Base-by-base conservation (phyloP, 2,888 invertebrate species). In the Ceraclea dissimilis region DNA sequence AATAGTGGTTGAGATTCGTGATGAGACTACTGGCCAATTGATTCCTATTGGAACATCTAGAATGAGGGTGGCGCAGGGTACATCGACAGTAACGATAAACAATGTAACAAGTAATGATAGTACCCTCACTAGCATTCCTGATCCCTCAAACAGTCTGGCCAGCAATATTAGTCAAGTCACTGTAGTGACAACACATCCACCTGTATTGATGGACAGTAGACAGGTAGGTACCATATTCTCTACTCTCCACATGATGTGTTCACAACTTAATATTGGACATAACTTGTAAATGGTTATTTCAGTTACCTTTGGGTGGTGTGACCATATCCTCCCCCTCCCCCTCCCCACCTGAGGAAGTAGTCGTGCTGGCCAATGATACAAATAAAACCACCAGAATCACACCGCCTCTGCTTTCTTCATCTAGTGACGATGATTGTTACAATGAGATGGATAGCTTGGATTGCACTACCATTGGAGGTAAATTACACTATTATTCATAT, bases 101-200 rank as follows among this genome's bases (percentile, higher is more conserved):
- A 33, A 59, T 62, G 49, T 46, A 67, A 52, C 75, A 74, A 22
- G 18, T 11, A 13, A 48, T 5, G 5, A n/a, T 18, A 13, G 33
- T 22, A 48, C 20, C 53, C 21, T 31, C 51, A 22, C 51, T 61
- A n/a, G 71, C 71, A 26, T 71, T 72, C 17, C 64, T 69, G 33
- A 83, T 67, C 73, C 79, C 59, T 83, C 84, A n/a, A 89, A 89
- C 71, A 87, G 88, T 65, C 73, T 89, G 63, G 82, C 86, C 34
- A 69, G 75, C 54, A 83, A 84, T 62, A 83, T 87, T 51, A 88
- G 86, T 54, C 86, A 86, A 66, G 88, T 90, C 57, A 90, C 90
- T 1, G 90, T 91, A 33, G 90, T 91, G 51, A 87, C 87, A 16
- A 90, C 88, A 50, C 91, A 91, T 71, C 91, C 90, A 55, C 90